Percentiles rank a stretch among this genome's conserved stretches.
phyloP scores from a whole-genome alignment of 2,888 invertebrate species.

The Caenorhabditis panamensis region DNA sequence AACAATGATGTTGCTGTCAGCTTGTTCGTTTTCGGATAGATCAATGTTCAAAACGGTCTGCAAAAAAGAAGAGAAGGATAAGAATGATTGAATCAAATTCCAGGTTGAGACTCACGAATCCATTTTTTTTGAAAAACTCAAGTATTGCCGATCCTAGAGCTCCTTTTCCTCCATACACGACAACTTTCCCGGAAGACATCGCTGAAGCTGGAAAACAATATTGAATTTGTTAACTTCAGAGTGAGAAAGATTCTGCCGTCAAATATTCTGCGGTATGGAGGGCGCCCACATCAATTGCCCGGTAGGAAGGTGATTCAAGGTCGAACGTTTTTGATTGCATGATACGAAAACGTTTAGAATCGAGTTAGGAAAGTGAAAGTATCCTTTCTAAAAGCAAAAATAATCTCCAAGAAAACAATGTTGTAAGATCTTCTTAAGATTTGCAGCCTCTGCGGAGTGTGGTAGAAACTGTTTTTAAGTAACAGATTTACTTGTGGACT shows the following conservation, averaged over 20 bases:
- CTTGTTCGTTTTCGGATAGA: slow-evolving; percentile 88
- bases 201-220: background rate
- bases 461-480: too few species aligned
- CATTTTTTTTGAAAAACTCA: slow-evolving; percentile 90
- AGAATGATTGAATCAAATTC: too few species aligned
- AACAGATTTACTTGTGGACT: too few species aligned
- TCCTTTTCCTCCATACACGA: slow-evolving; percentile 96
- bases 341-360: too few species aligned
- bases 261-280: too few species aligned
- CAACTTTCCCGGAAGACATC: slow-evolving; percentile 82
- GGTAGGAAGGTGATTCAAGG: background rate
- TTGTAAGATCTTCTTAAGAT: too few species aligned
- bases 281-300: background rate
- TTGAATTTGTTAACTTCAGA: background rate
- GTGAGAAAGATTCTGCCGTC: background rate
- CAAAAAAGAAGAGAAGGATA: too few species aligned
- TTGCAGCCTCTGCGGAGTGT: too few species aligned
- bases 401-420: too few species aligned
- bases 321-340: background rate
- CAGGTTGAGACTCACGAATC: slow-evolving; percentile 86
- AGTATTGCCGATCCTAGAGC: slow-evolving; percentile 94
- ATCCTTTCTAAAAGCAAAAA: too few species aligned
- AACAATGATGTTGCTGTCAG: slow-evolving; percentile 92
- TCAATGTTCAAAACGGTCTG: slow-evolving; percentile 93
- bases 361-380: too few species aligned